These are phyloP conservation scores for Oscheius sp. DNA, from an alignment of 2,888 invertebrate genomes.

Conservation along the genomic window DNA sequence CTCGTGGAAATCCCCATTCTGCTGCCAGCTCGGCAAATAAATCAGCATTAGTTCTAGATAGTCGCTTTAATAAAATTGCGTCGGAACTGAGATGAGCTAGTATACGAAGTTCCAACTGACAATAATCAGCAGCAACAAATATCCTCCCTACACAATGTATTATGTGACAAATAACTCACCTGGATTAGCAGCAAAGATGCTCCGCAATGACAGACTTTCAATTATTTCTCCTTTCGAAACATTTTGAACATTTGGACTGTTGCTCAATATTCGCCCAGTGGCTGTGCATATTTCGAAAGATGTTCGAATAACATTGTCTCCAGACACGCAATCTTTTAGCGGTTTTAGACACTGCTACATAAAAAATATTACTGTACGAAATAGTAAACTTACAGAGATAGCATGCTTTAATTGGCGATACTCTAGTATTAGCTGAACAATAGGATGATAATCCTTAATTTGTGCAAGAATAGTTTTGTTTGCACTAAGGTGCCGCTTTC, in stretches of 20 bases:
- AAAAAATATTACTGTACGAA: background rate
- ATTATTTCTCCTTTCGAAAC: slow-evolving; percentile 81
- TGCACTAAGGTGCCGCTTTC: slow-evolving; percentile 45
- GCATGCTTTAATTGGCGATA: slow-evolving; percentile 55
- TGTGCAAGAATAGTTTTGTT: slow-evolving; percentile 51
- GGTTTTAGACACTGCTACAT: slow-evolving; percentile 39
- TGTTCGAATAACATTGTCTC: slow-evolving; percentile 37
- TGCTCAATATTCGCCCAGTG: slow-evolving; percentile 85
- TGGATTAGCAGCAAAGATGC: slow-evolving; percentile 38
- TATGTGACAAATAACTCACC: slow-evolving; percentile 25
- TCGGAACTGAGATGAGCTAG: slow-evolving; percentile 90
- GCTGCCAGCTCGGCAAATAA: slow-evolving; percentile 46
- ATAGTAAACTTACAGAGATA: slow-evolving; percentile 35
- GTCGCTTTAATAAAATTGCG: slow-evolving; percentile 68
- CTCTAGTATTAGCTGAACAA: slow-evolving; percentile 49
- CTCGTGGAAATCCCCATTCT: slow-evolving; percentile 77
- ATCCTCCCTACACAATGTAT: slow-evolving; percentile 70
- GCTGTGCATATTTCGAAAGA: slow-evolving; percentile 44
- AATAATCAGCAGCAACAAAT: slow-evolving; percentile 92
- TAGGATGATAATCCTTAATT: slow-evolving; percentile 42
- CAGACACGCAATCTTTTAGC: slow-evolving; percentile 11
- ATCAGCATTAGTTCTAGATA: slow-evolving; percentile 41
- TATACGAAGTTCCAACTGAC: slow-evolving; percentile 92
- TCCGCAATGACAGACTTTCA: slow-evolving; percentile 38
- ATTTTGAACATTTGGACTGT: slow-evolving; percentile 91